Evolutionary conservation across 1,140 invertebrate genomes (phyloP).

Genomic region (Pseudomyrmex cubaensis): DNA sequence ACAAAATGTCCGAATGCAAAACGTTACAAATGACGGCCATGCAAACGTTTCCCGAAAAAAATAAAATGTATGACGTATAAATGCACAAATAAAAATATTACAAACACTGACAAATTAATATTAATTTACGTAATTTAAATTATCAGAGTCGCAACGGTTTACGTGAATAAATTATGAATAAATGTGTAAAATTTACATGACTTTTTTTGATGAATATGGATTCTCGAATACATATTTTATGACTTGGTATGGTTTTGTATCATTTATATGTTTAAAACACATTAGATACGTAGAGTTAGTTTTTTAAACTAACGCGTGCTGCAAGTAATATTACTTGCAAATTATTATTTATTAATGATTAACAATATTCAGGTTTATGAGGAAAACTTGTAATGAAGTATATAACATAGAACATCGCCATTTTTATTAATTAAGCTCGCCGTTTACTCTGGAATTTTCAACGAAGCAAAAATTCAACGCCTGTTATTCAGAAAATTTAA

Average conservation of each 20-base stretch:
- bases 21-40: slow-evolving; percentile 3
- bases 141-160: not conserved
- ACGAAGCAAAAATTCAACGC: not conserved
- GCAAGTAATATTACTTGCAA: not conserved
- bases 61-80: not conserved
- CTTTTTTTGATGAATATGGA: slow-evolving; percentile 3
- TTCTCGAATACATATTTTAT: not conserved
- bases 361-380: too few relatives aligned
- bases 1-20: slow-evolving; percentile 21
- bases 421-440: slow-evolving; percentile 10
- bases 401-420: not conserved
- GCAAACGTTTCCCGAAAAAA: not conserved
- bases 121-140: slow-evolving; percentile 19
- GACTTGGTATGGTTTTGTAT: not conserved
- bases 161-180: not conserved
- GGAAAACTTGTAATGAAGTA: not conserved
- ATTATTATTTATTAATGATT: not conserved
- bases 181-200: not conserved
- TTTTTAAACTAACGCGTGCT: too few relatives aligned
- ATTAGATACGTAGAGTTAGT: too few relatives aligned
- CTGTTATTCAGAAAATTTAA: slow-evolving; percentile 4
- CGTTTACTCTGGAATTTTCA: slow-evolving; percentile 1
- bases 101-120: slow-evolving; percentile 13
- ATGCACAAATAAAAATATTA: not conserved
- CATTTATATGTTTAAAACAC: too few relatives aligned